phyloP scores from a whole-genome alignment of 2,797 vertebrate species.

The Lithobates pipiens region DNA sequence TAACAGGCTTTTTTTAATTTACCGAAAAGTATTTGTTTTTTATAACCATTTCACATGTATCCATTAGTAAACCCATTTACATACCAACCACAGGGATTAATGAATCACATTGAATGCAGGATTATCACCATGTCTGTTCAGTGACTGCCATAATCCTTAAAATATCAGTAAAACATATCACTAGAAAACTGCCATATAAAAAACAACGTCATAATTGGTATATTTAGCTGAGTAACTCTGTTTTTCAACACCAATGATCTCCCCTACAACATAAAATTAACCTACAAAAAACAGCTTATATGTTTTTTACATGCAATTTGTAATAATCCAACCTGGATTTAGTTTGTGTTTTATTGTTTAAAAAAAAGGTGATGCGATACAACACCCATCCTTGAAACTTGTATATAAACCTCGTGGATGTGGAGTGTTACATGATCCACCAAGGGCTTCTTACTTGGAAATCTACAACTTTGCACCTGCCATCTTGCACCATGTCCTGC shows the following conservation, averaged over 20 bases:
- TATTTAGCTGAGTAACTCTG: constrained; percentile 22
- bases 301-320: constrained; percentile 31
- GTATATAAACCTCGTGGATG: constrained; percentile 16
- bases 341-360: constrained; percentile 34
- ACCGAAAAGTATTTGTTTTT: not conserved
- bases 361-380: constrained; percentile 8
- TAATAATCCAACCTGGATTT: constrained; percentile 47
- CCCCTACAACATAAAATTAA: constrained; percentile 9
- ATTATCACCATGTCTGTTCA: not conserved
- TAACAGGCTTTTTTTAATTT: not conserved
- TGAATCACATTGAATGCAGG: not conserved
- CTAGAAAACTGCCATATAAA: constrained; percentile 36
- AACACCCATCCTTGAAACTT: constrained; percentile 6
- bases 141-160: constrained; percentile 22
- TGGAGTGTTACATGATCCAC: constrained; percentile 2
- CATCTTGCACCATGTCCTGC: constrained; percentile 36
- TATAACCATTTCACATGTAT: not conserved
- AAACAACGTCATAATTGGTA: constrained; percentile 15
- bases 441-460: not conserved
- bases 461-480: not conserved
- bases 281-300: constrained; percentile 4
- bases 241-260: constrained; percentile 27
- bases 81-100: not conserved
- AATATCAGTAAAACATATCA: constrained; percentile 13
- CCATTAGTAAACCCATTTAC: not conserved